A percentile compares a stretch with the other conserved stretches of the same genome.
Conservation (phyloP, 1,140 invertebrate species). For the Portunus trituberculatus region DNA sequence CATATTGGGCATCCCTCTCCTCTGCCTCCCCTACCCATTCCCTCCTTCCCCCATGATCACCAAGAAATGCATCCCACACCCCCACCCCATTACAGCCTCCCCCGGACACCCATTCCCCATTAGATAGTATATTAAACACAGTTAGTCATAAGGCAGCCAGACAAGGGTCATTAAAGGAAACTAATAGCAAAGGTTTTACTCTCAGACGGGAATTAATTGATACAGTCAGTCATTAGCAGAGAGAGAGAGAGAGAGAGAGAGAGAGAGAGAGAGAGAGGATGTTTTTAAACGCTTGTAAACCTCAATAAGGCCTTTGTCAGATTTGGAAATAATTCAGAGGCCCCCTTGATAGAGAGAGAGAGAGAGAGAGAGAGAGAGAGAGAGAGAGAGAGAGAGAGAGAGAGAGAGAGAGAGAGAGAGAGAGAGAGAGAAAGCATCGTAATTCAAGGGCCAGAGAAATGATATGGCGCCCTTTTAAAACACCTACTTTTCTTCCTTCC, state of each 20-base stretch:
- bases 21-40: neutral
- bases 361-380: too few relatives aligned
- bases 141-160: slow-evolving; percentile 5
- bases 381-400: too few relatives aligned
- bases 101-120: neutral
- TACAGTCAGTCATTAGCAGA: slow-evolving; percentile 26
- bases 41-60: neutral
- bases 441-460: too few relatives aligned
- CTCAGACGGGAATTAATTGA: slow-evolving; percentile 37
- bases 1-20: neutral
- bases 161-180: slow-evolving; percentile 24
- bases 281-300: neutral
- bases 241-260: slow-evolving; percentile 23
- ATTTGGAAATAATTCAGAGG: neutral
- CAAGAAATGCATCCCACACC: neutral
- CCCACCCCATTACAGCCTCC: neutral
- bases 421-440: too few relatives aligned
- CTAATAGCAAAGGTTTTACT: slow-evolving; percentile 3
- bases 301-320: neutral
- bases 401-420: too few relatives aligned
- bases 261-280: slow-evolving; percentile 14
- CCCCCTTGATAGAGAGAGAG: neutral
- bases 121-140: neutral
- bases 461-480: too few relatives aligned
- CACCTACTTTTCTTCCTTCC: too few relatives aligned